A percentile compares a stretch with the other conserved stretches of the same genome.
phyloP scores from a whole-genome alignment of 2,797 vertebrate species.

The Natrix natrix region DNA sequence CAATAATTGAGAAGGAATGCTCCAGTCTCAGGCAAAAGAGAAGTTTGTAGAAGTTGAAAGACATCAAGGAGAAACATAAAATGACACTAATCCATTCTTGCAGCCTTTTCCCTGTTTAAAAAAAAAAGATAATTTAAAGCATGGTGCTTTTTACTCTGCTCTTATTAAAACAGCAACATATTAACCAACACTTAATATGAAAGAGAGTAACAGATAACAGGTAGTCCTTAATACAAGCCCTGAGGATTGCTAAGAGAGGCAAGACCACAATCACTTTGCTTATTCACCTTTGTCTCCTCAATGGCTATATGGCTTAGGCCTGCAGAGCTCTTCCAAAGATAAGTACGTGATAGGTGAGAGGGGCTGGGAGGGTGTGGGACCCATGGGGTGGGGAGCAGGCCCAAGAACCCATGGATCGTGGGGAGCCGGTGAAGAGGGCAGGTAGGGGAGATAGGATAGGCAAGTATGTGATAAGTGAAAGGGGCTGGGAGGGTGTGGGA shows the following conservation, averaged over 20 bases:
- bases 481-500: no score
- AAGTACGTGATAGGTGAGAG: no score
- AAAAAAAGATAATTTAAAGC: background rate
- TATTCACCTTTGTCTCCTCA: background rate
- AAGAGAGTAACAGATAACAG: background rate
- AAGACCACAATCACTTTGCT: background rate
- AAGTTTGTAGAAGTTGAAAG: slow-evolving; percentile 89
- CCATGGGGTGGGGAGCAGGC: background rate
- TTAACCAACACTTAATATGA: background rate
- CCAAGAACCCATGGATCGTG: background rate
- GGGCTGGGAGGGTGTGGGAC: background rate
- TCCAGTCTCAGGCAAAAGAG: slow-evolving; percentile 87
- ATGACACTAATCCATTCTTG: slow-evolving; percentile 94
- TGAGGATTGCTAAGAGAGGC: background rate
- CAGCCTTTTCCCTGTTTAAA: slow-evolving; percentile 84
- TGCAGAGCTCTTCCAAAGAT: no score
- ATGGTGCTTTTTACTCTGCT: background rate
- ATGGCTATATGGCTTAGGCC: no score
- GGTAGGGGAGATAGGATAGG: background rate
- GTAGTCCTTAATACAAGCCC: background rate
- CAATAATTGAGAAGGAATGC: slow-evolving; percentile 80
- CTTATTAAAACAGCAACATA: background rate
- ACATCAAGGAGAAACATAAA: slow-evolving; percentile 91
- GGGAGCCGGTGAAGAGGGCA: background rate
- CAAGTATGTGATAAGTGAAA: no score